A percentile compares a stretch with the other conserved stretches of the same genome.
These are phyloP conservation scores for Callocephalon fimbriatum DNA, from an alignment of 2,113 vertebrate species.

Conservation along the genomic window DNA sequence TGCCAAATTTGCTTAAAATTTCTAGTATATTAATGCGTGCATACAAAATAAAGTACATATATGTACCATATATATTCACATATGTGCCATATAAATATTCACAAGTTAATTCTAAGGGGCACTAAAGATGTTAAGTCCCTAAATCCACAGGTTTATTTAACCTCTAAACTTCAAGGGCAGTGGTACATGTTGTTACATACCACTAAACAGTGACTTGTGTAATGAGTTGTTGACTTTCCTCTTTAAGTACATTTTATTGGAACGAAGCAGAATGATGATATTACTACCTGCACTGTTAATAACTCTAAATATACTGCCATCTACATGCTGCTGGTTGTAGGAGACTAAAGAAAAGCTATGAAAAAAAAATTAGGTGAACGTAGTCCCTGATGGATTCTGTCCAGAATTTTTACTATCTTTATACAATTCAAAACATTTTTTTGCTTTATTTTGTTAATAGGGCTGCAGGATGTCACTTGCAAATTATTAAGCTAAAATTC, in stretches of 20 bases:
- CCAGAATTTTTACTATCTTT: background rate
- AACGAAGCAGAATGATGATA: background rate
- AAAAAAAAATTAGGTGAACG: background rate
- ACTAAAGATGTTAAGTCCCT: background rate
- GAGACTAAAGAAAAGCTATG: background rate
- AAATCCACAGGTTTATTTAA: background rate
- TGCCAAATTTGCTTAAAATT: background rate
- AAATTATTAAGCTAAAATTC: background rate
- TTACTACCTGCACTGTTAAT: background rate
- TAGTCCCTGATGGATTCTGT: background rate
- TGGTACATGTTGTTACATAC: background rate
- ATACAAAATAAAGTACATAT: background rate
- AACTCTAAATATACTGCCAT: background rate
- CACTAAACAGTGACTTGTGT: slow-evolving; percentile 54
- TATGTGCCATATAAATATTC: background rate
- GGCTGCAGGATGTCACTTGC: background rate
- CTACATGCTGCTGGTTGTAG: background rate
- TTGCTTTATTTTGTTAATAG: background rate
- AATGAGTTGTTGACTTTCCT: background rate
- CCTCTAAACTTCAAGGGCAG: background rate
- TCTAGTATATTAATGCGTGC: background rate
- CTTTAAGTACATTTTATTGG: background rate
- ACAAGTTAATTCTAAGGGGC: background rate
- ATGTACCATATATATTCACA: background rate
- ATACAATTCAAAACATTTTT: background rate